phyloP scores from a whole-genome alignment of 1,140 invertebrate species.

The Hesperophylax magnus region DNA sequence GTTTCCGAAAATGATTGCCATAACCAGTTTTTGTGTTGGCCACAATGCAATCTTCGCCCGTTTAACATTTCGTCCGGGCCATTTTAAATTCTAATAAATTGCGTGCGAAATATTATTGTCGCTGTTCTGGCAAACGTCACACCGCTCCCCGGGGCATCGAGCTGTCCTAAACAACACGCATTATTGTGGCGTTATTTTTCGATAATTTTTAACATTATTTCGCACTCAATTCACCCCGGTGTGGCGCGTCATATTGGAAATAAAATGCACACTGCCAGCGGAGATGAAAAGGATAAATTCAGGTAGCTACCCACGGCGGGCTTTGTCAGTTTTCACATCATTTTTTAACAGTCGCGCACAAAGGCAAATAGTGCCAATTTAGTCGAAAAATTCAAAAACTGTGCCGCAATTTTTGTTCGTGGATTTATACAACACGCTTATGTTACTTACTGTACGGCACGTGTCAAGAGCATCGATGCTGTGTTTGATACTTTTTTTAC shows the following conservation, averaged over 20 bases:
- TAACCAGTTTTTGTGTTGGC: too few relatives aligned
- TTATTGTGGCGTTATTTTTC: slow-evolving; percentile 44
- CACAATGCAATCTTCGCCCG: too few relatives aligned
- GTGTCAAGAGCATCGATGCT: too few relatives aligned
- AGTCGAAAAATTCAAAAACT: neutral
- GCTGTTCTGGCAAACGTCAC: slow-evolving; percentile 5
- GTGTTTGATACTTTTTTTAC: too few relatives aligned
- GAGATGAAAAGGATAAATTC: slow-evolving; percentile 27
- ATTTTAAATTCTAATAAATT: too few relatives aligned
- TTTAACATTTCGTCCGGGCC: too few relatives aligned
- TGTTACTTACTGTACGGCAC: too few relatives aligned
- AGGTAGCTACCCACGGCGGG: slow-evolving; percentile 1
- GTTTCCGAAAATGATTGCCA: too few relatives aligned
- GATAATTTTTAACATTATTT: slow-evolving; percentile 48
- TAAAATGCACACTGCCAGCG: slow-evolving; percentile 36
- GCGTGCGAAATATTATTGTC: too few relatives aligned
- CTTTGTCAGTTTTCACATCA: neutral
- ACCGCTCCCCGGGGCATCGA: slow-evolving; percentile 7
- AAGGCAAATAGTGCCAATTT: neutral
- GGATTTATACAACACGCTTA: neutral
- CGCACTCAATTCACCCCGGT: slow-evolving; percentile 36
- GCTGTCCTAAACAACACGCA: slow-evolving; percentile 43
- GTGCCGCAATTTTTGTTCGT: neutral
- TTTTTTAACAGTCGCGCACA: slow-evolving; percentile 2
- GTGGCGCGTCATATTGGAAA: slow-evolving; percentile 45